These are phyloP conservation scores for Bombus affinis DNA, from an alignment of 1,140 invertebrate genomes.

Conservation along the genomic window DNA sequence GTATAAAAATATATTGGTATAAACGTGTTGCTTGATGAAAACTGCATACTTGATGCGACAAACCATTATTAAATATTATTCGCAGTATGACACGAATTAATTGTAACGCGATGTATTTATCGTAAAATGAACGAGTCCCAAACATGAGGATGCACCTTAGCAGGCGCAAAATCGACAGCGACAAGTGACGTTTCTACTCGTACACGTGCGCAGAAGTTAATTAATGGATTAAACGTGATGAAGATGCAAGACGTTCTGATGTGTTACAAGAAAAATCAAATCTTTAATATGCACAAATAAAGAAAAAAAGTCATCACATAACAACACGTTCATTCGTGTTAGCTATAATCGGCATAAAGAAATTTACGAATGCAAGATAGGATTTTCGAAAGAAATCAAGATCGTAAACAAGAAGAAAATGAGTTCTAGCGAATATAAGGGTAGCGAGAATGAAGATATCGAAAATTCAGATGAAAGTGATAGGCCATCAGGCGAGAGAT, in stretches of 20 bases:
- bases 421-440: slow-evolving; percentile 29
- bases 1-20: background rate
- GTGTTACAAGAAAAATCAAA: background rate
- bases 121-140: slow-evolving; percentile 1
- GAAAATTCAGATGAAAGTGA: slow-evolving; percentile 80
- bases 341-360: no score
- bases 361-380: slow-evolving; percentile 6
- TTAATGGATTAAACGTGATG: slow-evolving; percentile 53
- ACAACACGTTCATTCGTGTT: background rate
- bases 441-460: slow-evolving; percentile 66
- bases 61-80: background rate
- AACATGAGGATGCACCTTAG: slow-evolving; percentile 22
- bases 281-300: background rate
- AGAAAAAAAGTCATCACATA: background rate
- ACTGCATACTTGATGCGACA: background rate
- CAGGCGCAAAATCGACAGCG: slow-evolving; percentile 12
- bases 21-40: background rate
- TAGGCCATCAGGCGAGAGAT: slow-evolving; percentile 83
- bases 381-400: background rate
- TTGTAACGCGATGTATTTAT: slow-evolving; percentile 7
- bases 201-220: slow-evolving; percentile 62
- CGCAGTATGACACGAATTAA: background rate
- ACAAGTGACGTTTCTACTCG: slow-evolving; percentile 36
- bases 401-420: slow-evolving; percentile 35
- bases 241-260: slow-evolving; percentile 24